phyloP scores from a whole-genome alignment of 2,797 vertebrate species.

The Artibeus lituratus region DNA sequence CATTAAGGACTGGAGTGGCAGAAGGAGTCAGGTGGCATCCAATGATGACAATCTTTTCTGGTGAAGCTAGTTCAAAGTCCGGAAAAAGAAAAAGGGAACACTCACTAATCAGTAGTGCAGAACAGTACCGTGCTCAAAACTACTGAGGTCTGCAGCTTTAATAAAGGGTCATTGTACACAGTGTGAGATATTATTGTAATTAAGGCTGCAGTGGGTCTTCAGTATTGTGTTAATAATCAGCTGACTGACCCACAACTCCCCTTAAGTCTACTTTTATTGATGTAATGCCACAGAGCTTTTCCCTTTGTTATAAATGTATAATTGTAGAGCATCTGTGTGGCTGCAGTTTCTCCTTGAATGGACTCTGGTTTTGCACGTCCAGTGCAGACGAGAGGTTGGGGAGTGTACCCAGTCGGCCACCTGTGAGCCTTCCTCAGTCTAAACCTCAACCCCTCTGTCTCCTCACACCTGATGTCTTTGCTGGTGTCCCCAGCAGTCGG shows the following conservation, averaged over 20 bases:
- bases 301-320: slow-evolving; percentile 39
- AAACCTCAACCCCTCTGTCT: slow-evolving; percentile 11
- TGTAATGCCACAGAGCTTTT: slow-evolving; percentile 60
- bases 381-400: slow-evolving; percentile 19
- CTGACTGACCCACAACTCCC: slow-evolving; percentile 70
- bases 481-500: not conserved
- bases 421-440: not conserved
- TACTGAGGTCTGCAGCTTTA: slow-evolving; percentile 65
- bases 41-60: slow-evolving; percentile 42
- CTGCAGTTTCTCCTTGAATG: slow-evolving; percentile 65
- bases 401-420: not conserved
- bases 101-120: not conserved
- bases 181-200: slow-evolving; percentile 73
- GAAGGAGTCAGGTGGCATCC: slow-evolving; percentile 3
- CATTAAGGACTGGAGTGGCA: not conserved
- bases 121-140: slow-evolving; percentile 47
- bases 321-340: slow-evolving; percentile 58
- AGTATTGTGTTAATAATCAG: slow-evolving; percentile 72
- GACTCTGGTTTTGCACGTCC: slow-evolving; percentile 52
- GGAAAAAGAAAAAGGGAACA: slow-evolving; percentile 38
- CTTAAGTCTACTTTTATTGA: slow-evolving; percentile 71
- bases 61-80: slow-evolving; percentile 26
- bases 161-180: slow-evolving; percentile 69
- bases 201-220: slow-evolving; percentile 73
- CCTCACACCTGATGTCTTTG: slow-evolving; percentile 13